Conservation (phyloP, 2,888 invertebrate genomes). For the Gastrophysa polygoni region DNA sequence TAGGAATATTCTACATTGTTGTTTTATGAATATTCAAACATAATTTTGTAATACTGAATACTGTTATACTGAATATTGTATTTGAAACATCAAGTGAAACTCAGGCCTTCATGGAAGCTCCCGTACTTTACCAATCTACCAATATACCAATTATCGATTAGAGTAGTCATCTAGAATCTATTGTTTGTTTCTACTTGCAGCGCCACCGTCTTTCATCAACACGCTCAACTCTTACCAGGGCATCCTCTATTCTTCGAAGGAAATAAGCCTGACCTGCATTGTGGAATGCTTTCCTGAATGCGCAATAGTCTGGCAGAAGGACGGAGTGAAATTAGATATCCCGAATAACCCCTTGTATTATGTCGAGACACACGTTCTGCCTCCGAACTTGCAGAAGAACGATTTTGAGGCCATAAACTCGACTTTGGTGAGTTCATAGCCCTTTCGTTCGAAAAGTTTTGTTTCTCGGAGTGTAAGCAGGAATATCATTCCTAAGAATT, state of each 20-base stretch:
- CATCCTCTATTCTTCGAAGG: constrained; percentile 73
- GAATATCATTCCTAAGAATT: too few species aligned
- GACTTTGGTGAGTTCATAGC: constrained; percentile 69
- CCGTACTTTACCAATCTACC: too few species aligned
- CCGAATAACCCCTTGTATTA: constrained; percentile 68
- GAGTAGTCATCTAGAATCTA: too few species aligned
- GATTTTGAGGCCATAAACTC: constrained; percentile 90
- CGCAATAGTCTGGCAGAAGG: constrained; percentile 83
- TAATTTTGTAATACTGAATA: too few species aligned
- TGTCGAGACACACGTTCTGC: constrained; percentile 69
- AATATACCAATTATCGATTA: too few species aligned
- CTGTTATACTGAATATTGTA: too few species aligned
- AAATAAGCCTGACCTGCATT: constrained; percentile 77
- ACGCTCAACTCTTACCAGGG: constrained; percentile 84
- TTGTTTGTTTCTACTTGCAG: too few species aligned
- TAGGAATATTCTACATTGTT: too few species aligned
- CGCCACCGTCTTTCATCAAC: constrained; percentile 87
- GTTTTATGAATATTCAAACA: too few species aligned
- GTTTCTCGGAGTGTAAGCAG: too few species aligned
- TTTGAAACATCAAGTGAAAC: too few species aligned
- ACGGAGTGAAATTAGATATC: constrained; percentile 71
- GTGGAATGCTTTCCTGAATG: constrained; percentile 90
- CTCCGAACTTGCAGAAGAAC: constrained; percentile 77
- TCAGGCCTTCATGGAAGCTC: too few species aligned
- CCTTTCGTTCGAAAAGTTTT: constrained; percentile 8